Evolutionary conservation across 2,797 vertebrate species (phyloP), one percentile per base, ranked within the genome.

Genomic region (Semotilus atromaculatus): DNA sequence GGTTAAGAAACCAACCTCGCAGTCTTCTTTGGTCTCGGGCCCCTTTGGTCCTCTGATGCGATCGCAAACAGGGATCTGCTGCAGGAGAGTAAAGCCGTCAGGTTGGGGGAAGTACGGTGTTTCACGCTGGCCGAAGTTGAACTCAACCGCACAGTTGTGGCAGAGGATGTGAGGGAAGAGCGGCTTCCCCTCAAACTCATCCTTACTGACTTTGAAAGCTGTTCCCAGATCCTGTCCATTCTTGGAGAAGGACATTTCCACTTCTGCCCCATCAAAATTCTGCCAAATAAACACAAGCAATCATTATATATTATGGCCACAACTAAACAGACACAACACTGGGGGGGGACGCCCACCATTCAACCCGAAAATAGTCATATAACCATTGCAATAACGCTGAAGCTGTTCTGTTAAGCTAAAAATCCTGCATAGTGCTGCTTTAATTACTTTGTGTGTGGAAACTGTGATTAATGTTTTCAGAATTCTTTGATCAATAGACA

Each of bases 131-230:
- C 98, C 98, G 72, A 99, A 99, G 94, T 99, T 99, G 90, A 99
- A 99, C 91, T 99, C 98, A 88, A 99, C 97, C 0, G 98, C 97
- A 83, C 98, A 99, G 92, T 99, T 99, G 95, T 99, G 98, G 92
- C 98, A 99, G 85, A 99, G 97, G 91, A 99, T 96, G 31, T 99
- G 98, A 0, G 97, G 98, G 87, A 97, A 99, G 5, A 99, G 95
- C 1, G 96, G 92, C 71, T 95, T 94, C 53, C 87, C 96, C 7
- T 93, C 94, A 84, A 99, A 93, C 79, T 92, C 90, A 26, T 97
- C 97, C 92, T 99, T 99, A 88, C 83, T 94, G 85, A 97, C 92
- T 90, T 96, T 96, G 92, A 99, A 99, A 4, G 98, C 98, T 26
- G 96, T 91, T 9, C 95, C 94, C 14, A 98, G 96, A 83, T 99